A percentile compares a stretch with the other conserved stretches of the same genome.
Conservation (phyloP, 2,113 vertebrate species). For the Cryptotis parvus region DNA sequence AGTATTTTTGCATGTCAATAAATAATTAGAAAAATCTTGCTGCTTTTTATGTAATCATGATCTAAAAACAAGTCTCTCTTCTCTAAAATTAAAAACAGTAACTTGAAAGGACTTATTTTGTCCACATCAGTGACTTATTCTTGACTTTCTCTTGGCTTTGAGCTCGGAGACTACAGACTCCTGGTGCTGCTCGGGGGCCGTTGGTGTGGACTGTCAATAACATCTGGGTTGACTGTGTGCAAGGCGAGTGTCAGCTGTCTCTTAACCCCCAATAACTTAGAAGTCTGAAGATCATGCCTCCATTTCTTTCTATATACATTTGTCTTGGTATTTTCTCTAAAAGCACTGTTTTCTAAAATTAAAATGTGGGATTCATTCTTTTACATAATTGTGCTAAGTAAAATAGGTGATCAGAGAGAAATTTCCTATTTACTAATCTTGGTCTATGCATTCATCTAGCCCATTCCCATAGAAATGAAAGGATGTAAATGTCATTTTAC, state of each 20-base stretch:
- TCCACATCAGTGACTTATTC: no score
- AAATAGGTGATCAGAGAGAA: slow-evolving; percentile 22
- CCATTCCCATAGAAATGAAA: neutral
- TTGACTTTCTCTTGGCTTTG: neutral
- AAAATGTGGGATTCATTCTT: neutral
- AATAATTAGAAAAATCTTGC: neutral
- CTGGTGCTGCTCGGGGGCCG: no score
- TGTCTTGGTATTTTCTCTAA: neutral
- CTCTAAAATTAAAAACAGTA: neutral
- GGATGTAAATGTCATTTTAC: neutral
- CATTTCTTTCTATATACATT: neutral
- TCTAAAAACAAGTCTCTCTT: neutral
- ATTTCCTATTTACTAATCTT: neutral
- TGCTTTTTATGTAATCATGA: no score
- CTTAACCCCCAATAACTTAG: no score
- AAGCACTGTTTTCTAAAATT: neutral
- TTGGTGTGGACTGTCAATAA: no score
- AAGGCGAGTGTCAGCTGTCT: no score
- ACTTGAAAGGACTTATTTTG: neutral
- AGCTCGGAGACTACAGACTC: neutral
- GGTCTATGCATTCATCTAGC: neutral
- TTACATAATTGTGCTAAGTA: neutral
- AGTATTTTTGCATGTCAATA: neutral
- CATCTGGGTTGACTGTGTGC: no score
- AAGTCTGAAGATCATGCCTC: neutral